Conservation (phyloP, 1,140 invertebrate genomes). For the Camponotus vicinus region DNA sequence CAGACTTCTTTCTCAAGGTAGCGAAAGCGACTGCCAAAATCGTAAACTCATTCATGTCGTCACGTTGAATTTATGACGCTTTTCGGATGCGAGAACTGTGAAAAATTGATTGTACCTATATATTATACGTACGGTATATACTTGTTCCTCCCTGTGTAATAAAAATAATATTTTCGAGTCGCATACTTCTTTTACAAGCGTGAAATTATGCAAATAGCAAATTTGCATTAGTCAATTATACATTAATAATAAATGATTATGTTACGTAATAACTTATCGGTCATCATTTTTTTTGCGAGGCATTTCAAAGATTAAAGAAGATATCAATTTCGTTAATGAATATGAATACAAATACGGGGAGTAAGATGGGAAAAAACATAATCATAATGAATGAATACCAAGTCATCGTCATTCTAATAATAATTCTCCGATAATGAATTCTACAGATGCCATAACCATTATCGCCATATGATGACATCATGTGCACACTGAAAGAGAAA, state of each 20-base stretch:
- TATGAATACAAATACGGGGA: neutral
- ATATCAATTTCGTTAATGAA: neutral
- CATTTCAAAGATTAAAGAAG: neutral
- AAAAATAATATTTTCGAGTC: slow-evolving; percentile 3
- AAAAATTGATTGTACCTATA: slow-evolving; percentile 3
- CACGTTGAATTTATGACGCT: slow-evolving; percentile 5
- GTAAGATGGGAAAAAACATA: neutral
- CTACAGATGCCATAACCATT: slow-evolving; percentile 44
- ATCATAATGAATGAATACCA: slow-evolving; percentile 1
- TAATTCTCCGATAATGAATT: slow-evolving; percentile 16
- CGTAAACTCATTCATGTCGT: neutral
- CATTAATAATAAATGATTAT: neutral
- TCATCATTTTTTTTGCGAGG: neutral
- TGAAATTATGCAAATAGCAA: neutral
- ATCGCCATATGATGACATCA: slow-evolving; percentile 78
- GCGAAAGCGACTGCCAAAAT: slow-evolving; percentile 4
- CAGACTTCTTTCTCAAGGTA: neutral
- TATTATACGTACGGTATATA: neutral
- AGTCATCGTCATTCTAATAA: neutral
- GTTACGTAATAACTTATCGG: neutral
- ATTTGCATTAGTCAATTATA: neutral
- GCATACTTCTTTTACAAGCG: neutral
- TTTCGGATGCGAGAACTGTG: neutral
- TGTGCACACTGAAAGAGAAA: slow-evolving; percentile 51
- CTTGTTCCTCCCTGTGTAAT: neutral